phyloP scores from a whole-genome alignment of 2,113 vertebrate species.

The Amazona guildingii region DNA sequence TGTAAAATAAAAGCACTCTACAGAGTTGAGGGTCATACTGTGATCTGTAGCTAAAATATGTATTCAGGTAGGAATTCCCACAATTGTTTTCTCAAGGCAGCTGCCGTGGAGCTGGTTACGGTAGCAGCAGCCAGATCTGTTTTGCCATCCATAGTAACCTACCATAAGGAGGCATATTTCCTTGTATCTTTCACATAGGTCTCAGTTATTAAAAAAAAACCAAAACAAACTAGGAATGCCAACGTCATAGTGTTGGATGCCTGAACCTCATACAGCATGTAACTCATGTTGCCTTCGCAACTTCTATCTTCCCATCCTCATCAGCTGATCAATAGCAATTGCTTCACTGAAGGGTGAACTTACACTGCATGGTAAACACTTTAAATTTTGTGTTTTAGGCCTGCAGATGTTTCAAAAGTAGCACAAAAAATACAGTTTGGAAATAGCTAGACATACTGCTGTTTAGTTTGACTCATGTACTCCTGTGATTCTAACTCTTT shows the following conservation, averaged over 20 bases:
- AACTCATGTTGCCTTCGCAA: not conserved
- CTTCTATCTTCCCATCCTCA: rapidly evolving
- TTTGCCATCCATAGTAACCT: not conserved
- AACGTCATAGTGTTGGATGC: not conserved
- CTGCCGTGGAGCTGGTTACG: not conserved
- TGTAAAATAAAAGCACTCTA: not conserved
- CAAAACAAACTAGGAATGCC: too few species aligned
- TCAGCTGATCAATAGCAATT: not conserved
- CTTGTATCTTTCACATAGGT: not conserved
- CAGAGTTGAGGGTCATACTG: not conserved
- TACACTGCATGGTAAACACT: not conserved
- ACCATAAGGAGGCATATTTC: not conserved
- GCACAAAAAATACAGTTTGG: not conserved
- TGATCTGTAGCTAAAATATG: not conserved
- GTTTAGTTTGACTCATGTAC: not conserved
- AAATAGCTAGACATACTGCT: not conserved
- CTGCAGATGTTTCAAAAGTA: not conserved
- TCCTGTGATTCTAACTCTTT: not conserved
- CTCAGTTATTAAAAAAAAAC: not conserved
- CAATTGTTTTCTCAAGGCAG: not conserved
- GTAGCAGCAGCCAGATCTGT: not conserved
- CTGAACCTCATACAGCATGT: rapidly evolving
- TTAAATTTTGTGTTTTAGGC: not conserved
- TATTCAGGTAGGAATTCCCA: not conserved
- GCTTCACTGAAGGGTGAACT: not conserved